Conservation (phyloP, 2,797 vertebrate species). For the Menidia menidia region DNA sequence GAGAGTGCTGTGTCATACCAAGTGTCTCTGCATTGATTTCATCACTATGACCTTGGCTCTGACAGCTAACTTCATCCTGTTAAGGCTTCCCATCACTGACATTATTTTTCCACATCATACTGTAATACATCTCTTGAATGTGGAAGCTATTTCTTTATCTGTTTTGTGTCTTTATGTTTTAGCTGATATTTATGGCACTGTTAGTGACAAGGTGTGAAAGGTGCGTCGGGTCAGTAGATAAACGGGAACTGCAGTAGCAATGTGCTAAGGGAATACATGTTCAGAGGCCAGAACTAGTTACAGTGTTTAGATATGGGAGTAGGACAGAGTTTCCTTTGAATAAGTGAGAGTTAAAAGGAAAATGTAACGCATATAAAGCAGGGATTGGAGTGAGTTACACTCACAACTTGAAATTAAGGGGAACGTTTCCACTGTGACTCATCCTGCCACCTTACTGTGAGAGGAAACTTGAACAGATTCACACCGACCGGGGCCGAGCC, state of each 20-base stretch:
- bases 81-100: conserved; percentile 1
- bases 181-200: conserved; percentile 12
- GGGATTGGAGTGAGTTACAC: conserved; percentile 24
- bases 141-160: conserved; percentile 27
- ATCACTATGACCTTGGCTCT: conserved; percentile 43
- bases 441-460: conserved; percentile 73
- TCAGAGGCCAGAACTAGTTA: conserved; percentile 37
- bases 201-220: conserved; percentile 39
- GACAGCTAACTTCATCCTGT: conserved; percentile 9
- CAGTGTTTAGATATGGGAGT: conserved; percentile 3
- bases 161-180: neutral
- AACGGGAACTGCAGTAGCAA: conserved; percentile 37
- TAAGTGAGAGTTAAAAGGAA: conserved; percentile 7
- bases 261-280: conserved; percentile 22
- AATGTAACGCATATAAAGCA: conserved; percentile 19
- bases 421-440: conserved; percentile 81
- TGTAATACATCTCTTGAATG: neutral
- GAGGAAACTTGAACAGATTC: conserved; percentile 66
- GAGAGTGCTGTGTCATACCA: conserved; percentile 33
- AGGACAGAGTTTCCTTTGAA: conserved; percentile 2
- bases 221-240: conserved; percentile 43
- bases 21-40: conserved; percentile 15
- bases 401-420: conserved; percentile 29
- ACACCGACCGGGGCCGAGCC: conserved; percentile 52
- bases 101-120: conserved; percentile 4